These are phyloP conservation scores for Botia almorhae DNA, from an alignment of 2,797 vertebrate species.

Conservation along the genomic window DNA sequence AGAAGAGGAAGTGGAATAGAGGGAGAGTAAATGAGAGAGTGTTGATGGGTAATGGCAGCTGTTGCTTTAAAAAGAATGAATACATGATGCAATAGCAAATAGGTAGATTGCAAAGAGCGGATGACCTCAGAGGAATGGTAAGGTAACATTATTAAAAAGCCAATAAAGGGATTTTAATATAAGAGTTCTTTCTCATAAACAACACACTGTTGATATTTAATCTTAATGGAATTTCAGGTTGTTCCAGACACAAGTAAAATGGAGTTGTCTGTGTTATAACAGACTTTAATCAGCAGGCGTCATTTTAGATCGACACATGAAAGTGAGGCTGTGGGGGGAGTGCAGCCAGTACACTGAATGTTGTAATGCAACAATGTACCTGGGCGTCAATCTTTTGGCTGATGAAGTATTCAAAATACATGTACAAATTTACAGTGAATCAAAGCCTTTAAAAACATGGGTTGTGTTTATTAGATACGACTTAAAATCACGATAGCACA, in stretches of 20 bases:
- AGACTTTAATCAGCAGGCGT: background rate
- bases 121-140: background rate
- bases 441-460: no score
- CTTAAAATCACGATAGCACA: no score
- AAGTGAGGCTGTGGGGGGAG: background rate
- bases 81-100: conserved; percentile 37
- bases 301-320: background rate
- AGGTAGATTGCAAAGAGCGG: conserved; percentile 8
- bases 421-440: no score
- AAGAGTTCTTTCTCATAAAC: background rate
- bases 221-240: background rate
- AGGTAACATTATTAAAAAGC: conserved; percentile 2
- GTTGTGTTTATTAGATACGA: no score
- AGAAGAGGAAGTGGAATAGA: background rate
- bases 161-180: background rate
- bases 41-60: background rate
- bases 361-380: no score
- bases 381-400: no score
- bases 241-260: background rate
- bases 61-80: conserved; percentile 36
- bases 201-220: background rate
- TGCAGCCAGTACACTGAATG: no score
- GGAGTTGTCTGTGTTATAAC: background rate
- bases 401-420: no score
- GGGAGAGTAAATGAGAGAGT: background rate